A percentile compares a stretch with the other conserved stretches of the same genome.
Evolutionary conservation across 2,888 invertebrate species (phyloP).

Genomic region (Lasioglossum figueresi): DNA sequence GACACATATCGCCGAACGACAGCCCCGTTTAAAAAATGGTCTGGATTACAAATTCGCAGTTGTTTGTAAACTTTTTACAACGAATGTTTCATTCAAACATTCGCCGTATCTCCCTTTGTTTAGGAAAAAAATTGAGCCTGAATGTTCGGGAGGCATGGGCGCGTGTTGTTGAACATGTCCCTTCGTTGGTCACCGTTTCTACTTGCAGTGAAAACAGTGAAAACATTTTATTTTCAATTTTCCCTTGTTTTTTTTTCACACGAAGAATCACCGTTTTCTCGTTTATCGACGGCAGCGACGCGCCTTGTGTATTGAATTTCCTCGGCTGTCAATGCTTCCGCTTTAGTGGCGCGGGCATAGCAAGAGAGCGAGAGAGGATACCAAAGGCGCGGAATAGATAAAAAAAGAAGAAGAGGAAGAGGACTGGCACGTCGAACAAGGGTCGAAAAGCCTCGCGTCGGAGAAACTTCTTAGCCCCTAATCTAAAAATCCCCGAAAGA

Average conservation of each 20-base stretch:
- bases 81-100: neutral
- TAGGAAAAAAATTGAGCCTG: neutral
- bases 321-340: neutral
- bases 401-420: neutral
- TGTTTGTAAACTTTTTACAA: neutral
- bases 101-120: neutral
- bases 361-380: neutral
- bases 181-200: neutral
- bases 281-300: neutral
- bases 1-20: neutral
- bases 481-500: constrained; percentile 49
- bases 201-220: neutral
- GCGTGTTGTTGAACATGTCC: neutral
- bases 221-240: neutral
- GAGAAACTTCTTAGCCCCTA: constrained; percentile 32
- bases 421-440: neutral
- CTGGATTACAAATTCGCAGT: neutral
- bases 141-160: neutral
- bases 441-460: neutral
- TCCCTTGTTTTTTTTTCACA: neutral
- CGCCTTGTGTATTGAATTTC: neutral
- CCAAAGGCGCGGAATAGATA: neutral
- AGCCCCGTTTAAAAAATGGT: neutral
- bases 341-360: neutral
- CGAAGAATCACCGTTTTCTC: neutral